Evolutionary conservation across 2,888 invertebrate genomes (phyloP).

Genomic region (Polymixis flavicincta): DNA sequence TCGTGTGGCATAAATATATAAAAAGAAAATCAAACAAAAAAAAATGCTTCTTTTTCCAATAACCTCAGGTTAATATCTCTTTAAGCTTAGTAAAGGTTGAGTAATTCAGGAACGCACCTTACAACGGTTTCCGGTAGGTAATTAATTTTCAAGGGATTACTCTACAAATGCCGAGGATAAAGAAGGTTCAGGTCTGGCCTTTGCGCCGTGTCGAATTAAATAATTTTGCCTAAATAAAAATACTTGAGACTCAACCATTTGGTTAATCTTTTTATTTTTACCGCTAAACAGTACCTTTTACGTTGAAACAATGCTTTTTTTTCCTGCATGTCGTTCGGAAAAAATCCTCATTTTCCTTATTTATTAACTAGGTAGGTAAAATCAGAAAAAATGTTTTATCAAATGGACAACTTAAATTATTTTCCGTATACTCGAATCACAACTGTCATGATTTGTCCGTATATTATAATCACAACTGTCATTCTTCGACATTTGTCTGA

Average conservation of each 20-base stretch:
- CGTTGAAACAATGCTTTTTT: not conserved
- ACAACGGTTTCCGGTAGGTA: constrained; percentile 77
- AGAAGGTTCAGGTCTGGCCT: constrained; percentile 78
- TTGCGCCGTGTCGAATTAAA: constrained; percentile 79
- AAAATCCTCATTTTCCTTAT: not conserved
- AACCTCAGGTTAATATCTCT: constrained; percentile 71
- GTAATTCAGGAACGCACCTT: constrained; percentile 71
- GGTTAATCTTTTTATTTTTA: constrained; percentile 46
- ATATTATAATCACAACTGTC: not conserved
- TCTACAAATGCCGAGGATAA: constrained; percentile 84
- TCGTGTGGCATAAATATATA: too few relatives aligned
- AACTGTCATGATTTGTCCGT: not conserved
- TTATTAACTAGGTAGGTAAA: not conserved
- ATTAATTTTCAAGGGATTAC: constrained; percentile 89
- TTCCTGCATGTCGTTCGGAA: not conserved
- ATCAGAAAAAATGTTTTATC: not conserved
- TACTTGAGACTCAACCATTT: constrained; percentile 53
- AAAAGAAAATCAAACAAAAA: constrained; percentile 8
- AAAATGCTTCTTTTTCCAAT: constrained; percentile 51
- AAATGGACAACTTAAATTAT: not conserved
- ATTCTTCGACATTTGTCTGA: not conserved
- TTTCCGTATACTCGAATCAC: not conserved
- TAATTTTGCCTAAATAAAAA: constrained; percentile 77
- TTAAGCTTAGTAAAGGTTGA: constrained; percentile 78
- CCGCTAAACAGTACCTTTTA: not conserved